A percentile compares a stretch with the other conserved stretches of the same genome.
Conservation (phyloP, 2,113 vertebrate species). For the Phyllopteryx taeniolatus region DNA sequence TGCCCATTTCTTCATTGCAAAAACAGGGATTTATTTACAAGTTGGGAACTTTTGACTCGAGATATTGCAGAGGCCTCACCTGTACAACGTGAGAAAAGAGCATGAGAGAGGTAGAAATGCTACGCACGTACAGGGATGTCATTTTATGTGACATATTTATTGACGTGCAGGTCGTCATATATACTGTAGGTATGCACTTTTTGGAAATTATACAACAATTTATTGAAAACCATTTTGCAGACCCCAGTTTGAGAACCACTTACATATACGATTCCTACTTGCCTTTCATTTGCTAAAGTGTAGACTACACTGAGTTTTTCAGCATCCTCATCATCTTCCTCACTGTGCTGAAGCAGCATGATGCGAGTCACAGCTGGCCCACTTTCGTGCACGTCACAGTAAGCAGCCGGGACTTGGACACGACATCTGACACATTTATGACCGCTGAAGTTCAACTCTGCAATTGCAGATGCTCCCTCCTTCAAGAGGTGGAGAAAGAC, state of each 20-base stretch:
- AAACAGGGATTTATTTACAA: too few relatives aligned
- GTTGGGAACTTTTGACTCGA: too few relatives aligned
- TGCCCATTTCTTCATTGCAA: too few relatives aligned
- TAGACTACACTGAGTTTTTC: conserved; percentile 10
- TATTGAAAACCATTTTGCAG: too few relatives aligned
- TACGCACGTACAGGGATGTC: too few relatives aligned
- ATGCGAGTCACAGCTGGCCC: conserved; percentile 17
- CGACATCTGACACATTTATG: background rate
- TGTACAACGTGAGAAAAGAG: too few relatives aligned
- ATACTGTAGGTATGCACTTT: too few relatives aligned
- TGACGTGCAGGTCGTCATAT: too few relatives aligned
- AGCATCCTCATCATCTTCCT: background rate
- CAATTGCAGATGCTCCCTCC: background rate
- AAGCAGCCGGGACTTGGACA: background rate
- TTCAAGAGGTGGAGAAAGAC: conserved; percentile 9
- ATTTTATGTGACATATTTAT: too few relatives aligned
- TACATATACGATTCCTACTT: conserved; percentile 21
- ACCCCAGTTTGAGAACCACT: background rate
- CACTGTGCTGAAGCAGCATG: conserved; percentile 7
- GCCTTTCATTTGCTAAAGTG: background rate
- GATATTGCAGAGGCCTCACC: too few relatives aligned
- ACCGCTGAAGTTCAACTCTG: background rate
- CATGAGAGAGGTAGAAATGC: too few relatives aligned
- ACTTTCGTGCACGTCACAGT: conserved; percentile 11
- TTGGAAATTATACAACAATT: too few relatives aligned